Evolutionary conservation across 2,888 invertebrate genomes (phyloP).

Genomic region (Latrodectus elegans): DNA sequence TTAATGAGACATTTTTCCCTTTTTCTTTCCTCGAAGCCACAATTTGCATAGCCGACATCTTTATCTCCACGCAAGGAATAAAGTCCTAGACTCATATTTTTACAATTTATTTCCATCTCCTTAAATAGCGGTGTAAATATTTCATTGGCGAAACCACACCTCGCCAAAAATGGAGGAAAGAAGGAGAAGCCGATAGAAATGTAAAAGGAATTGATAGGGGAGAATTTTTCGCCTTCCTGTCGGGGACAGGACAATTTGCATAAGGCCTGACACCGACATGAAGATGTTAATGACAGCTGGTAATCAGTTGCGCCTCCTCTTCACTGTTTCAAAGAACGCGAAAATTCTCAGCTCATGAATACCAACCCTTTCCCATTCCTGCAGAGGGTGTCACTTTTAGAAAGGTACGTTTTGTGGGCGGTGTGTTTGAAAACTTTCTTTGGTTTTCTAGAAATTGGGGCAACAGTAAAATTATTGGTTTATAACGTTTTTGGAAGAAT

Average conservation of each 20-base stretch:
- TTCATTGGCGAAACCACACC: conserved; percentile 58
- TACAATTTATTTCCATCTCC: conserved; percentile 51
- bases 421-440: not conserved
- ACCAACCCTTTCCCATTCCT: conserved; percentile 1
- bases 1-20: conserved; percentile 27
- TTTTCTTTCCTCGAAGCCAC: not conserved
- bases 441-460: not conserved
- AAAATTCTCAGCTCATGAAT: conserved; percentile 53
- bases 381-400: not conserved
- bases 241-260: conserved; percentile 57
- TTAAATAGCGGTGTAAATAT: conserved; percentile 58
- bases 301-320: conserved; percentile 61
- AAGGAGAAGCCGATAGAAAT: conserved; percentile 32
- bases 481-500: not conserved
- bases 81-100: conserved; percentile 19
- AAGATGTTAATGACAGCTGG: conserved; percentile 66
- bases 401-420: not conserved
- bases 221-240: conserved; percentile 23
- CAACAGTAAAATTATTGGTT: not conserved
- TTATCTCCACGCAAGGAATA: conserved; percentile 19
- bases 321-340: conserved; percentile 59
- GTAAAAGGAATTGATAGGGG: conserved; percentile 27
- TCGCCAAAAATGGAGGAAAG: conserved; percentile 2
- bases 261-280: conserved; percentile 42
- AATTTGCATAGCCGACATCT: conserved; percentile 49